Evolutionary conservation across 2,113 vertebrate genomes (phyloP), one percentile per base, ranked within the genome.

Genomic region (Leucopternis melanops): DNA sequence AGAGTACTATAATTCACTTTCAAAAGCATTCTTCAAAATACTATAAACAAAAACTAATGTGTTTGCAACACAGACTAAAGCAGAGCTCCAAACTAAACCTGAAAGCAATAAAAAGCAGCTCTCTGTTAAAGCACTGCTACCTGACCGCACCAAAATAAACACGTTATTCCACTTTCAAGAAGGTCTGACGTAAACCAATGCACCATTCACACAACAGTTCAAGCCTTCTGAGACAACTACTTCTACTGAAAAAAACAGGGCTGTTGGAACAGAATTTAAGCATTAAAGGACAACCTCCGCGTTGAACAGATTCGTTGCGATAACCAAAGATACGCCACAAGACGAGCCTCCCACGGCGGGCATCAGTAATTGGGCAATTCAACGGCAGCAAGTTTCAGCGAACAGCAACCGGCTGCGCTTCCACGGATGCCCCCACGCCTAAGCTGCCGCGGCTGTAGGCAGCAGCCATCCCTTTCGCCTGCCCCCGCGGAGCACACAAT

Each of bases 321-420:
- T 23, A 49, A 55, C 27, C 6, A 27, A 2, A 14, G 26, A 10
- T 1, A 29, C 0, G 1, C 26, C 79, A 38, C 52, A 19, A 12
- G n/a, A 32, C 10, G 31, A 23, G 15, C 32, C 52, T 13, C 31
- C 2, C 9, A 4, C 1, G 4, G 9, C 4, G 0, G 0, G 8
- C 40, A 21, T 7, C 29, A 4, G 2, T 10, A 50, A 6, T 0
- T 0, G 11, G 36, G 50, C 63, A 57, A 14, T 6, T 25, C 20
- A 11, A 4, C 29, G 11, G 13, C 75, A 26, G 27, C 27, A 1
- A 20, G 12, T 16, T 27, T 21, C 66, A 7, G 66, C 0, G 12
- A 0, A 16, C 23, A 3, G 55, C 61, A 4, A 5, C 2, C 15
- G 19, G 29, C 49, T 16, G 34, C 0, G 38, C 16, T 15, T 6